These are phyloP conservation scores for Fistularia commersonii DNA, from an alignment of 2,797 vertebrate species.

Conservation along the genomic window DNA sequence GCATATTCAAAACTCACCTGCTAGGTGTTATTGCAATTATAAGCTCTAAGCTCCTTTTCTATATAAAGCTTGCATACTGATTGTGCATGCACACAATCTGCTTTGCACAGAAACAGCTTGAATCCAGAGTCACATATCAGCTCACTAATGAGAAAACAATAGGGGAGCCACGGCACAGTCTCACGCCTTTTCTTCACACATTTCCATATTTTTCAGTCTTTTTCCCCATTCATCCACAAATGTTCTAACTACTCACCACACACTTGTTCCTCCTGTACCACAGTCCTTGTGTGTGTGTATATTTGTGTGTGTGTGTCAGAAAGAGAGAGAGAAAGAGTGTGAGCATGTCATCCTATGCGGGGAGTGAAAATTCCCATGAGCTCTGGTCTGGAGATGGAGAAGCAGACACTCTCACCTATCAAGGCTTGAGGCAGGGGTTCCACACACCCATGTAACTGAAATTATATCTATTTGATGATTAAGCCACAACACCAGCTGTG, in stretches of 20 bases:
- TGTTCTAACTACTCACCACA: slow-evolving; percentile 29
- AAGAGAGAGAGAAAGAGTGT: slow-evolving; percentile 18
- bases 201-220: slow-evolving; percentile 45
- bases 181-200: slow-evolving; percentile 57
- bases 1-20: slow-evolving; percentile 71
- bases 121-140: slow-evolving; percentile 55
- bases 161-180: slow-evolving; percentile 51
- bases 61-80: slow-evolving; percentile 57
- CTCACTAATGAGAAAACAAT: slow-evolving; percentile 71
- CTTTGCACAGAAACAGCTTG: slow-evolving; percentile 60
- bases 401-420: slow-evolving; percentile 74
- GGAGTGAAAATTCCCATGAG: slow-evolving; percentile 61
- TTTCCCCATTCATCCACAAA: slow-evolving; percentile 23
- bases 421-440: slow-evolving; percentile 71
- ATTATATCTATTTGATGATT: slow-evolving; percentile 67
- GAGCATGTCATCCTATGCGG: slow-evolving; percentile 37
- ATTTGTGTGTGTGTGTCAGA: neutral
- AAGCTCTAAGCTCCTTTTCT: slow-evolving; percentile 57
- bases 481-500: slow-evolving; percentile 43
- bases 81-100: slow-evolving; percentile 21
- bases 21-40: slow-evolving; percentile 66
- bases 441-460: slow-evolving; percentile 69
- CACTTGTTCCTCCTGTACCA: slow-evolving; percentile 15
- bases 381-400: slow-evolving; percentile 58
- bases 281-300: too few species aligned